phyloP scores from a whole-genome alignment of 2,888 invertebrate species.

The Papilio protenor region DNA sequence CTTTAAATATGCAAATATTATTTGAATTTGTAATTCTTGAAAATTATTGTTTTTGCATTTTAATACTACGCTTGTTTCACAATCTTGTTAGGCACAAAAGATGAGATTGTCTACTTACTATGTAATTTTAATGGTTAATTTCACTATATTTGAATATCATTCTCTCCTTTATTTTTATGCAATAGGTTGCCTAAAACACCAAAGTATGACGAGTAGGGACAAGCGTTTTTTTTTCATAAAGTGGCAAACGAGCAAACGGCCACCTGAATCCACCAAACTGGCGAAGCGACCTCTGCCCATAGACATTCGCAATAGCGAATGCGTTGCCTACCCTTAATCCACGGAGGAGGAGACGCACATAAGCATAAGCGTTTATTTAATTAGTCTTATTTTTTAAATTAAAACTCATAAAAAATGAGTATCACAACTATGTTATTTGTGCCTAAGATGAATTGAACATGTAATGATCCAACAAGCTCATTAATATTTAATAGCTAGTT shows the following conservation, averaged over 20 bases:
- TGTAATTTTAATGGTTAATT: background rate
- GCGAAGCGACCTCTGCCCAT: no score
- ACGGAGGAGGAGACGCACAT: no score
- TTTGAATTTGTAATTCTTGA: background rate
- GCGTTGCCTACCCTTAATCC: no score
- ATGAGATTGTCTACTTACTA: background rate
- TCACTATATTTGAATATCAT: background rate
- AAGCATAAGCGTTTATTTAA: no score
- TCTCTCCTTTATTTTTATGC: no score
- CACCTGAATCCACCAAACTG: no score
- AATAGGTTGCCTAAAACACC: no score
- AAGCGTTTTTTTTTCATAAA: no score
- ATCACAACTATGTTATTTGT: background rate
- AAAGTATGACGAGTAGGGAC: no score
- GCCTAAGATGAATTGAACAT: background rate
- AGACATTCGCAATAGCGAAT: no score
- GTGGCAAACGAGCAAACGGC: no score
- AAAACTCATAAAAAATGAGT: background rate
- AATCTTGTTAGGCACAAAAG: background rate
- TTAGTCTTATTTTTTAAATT: background rate
- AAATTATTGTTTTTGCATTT: background rate
- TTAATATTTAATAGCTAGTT: background rate
- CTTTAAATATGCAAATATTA: background rate
- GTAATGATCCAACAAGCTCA: background rate
- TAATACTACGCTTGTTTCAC: background rate